Base-by-base conservation (phyloP, 2,113 vertebrate species). In the Machaerirhynchus nigripectus region DNA sequence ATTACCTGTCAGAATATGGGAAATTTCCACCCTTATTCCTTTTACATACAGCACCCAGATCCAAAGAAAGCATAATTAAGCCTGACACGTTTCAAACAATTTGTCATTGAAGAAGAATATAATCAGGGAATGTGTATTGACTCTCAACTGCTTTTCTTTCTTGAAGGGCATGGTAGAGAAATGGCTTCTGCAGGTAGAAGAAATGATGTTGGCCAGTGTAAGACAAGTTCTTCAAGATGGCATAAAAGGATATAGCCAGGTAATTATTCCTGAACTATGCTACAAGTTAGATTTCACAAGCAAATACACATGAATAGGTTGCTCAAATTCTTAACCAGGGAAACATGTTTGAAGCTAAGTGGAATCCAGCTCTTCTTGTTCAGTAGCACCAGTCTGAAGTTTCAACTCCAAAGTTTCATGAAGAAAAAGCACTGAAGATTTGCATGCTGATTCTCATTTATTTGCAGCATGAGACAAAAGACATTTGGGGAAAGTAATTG, bases 111-210 rank as follows among this genome's bases (percentile, higher is more conserved):
- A 76, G 26, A 67, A 42, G 15, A 71, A 24, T 39, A 37, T 74
- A 49, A 35, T 64, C 33, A 44, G 15, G 19, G 86, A 78, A 19
- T 46, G 27, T 70, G 22, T 63, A 40, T 55, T 70, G 24, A 57
- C n/a, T 64, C 47, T 44, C 42, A 27, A 73, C 28, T 95, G 21
- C 47, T 92, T 90, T 89, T 94, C 57, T 84, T 46, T 20, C 83
- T 88, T 81, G 16, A 85, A 99, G 99, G 99, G 99, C 46, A 99
- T 99, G 99, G 99, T 99, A 59, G 99, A 99, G 93, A 99, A 99
- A 93, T 99, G 99, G 99, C 98, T 99, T 56, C 96, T 97, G 89
- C 98, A 99, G 92, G 99, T 99, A 80, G 99, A 99, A 94, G 96
- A 98, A 55, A 95, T 98, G 44, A 99, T 99, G 99, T 92, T 99